These are phyloP conservation scores for Naja naja DNA, from an alignment of 2,113 vertebrate species.

Conservation along the genomic window DNA sequence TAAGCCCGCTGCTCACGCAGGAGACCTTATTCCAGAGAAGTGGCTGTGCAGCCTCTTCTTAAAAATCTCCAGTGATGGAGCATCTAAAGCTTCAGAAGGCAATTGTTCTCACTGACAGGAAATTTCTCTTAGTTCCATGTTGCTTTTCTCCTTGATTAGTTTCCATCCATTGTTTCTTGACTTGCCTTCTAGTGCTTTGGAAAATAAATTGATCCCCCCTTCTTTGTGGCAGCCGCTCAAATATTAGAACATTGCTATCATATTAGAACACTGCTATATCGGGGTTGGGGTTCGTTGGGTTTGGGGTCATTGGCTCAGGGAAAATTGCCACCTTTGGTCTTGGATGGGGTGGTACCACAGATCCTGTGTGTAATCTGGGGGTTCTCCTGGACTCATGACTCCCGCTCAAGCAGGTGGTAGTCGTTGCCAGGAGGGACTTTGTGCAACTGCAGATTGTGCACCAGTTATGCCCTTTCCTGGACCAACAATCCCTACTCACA, in stretches of 20 bases:
- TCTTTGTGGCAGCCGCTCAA: not conserved
- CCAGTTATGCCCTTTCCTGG: no score
- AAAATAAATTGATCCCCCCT: not conserved
- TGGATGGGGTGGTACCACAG: no score
- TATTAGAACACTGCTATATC: not conserved
- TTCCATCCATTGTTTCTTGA: not conserved
- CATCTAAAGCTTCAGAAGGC: not conserved
- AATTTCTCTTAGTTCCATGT: not conserved
- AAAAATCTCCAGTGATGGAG: not conserved
- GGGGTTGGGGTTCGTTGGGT: no score
- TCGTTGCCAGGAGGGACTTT: no score
- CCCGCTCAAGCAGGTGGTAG: no score
- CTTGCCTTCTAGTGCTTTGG: not conserved
- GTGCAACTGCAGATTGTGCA: no score
- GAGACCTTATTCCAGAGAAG: not conserved
- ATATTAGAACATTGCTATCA: not conserved
- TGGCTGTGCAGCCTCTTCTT: not conserved
- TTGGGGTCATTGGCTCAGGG: no score
- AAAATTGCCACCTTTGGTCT: no score
- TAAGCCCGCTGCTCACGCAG: not conserved
- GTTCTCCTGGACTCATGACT: no score
- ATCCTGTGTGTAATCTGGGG: no score
- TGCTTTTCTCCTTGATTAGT: not conserved
- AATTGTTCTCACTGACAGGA: not conserved
- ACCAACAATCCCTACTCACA: no score